Evolutionary conservation across 2,113 vertebrate genomes (phyloP), one percentile per base, ranked within the genome.

Genomic region (Bos javanicus): DNA sequence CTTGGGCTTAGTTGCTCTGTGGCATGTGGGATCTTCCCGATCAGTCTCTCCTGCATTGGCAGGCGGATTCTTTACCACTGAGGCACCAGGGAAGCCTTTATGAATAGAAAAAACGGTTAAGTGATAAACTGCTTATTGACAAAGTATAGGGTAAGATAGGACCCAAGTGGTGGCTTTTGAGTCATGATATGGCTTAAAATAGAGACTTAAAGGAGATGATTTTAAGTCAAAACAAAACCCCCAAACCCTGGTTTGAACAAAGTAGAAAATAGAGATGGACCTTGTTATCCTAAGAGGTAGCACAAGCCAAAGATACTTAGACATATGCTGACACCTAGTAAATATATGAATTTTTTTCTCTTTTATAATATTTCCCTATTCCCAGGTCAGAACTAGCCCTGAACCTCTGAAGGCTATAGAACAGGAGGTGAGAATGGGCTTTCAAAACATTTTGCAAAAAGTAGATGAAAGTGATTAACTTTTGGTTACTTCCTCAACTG

Each of bases 281-380:
- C 21, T 67, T 91, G 23, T 43, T 57, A 89, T 28, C 93, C 56
- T 94, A 52, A 82, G 87, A 81, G 11, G 1, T 86, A 92, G 50
- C 76, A 25, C 15, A 94, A 95, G 48, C 36, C 84, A 84, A 64
- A 97, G 56, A 62, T 76, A 67, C 26, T 89, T 85, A 50, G 36
- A 88, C 43, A 48, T 90, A 54, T 89, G 56, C 62, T 74, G 78
- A 60, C 19, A 67, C 80, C 23, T 36, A 95, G 83, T 93, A 94
- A 96, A 91, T 87, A 36, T 36, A 28, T 57, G 81, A 43, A 94
- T 82, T 84, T 87, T 83, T 88, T 54, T 94, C 87, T 87, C 52
- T 95, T 89, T 93, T 94, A 87, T 94, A 89, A 97, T 95, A 60
- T 96, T 93, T 94, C 56, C 54, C 71, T 96, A 82, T 96, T 89